Conservation (phyloP, 2,797 vertebrate genomes). For the Bucorvus abyssinicus region DNA sequence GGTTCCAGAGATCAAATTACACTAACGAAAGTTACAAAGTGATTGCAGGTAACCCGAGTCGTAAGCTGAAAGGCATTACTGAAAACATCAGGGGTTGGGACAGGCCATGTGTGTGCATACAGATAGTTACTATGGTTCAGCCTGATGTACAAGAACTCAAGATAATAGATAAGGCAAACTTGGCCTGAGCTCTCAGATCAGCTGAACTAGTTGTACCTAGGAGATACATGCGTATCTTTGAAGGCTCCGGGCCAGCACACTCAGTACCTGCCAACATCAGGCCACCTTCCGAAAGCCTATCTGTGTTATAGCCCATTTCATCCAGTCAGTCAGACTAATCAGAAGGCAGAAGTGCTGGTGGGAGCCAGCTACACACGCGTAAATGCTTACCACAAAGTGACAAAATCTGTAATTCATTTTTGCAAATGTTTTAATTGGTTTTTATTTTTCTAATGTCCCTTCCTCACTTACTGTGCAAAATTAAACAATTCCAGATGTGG, state of each 20-base stretch:
- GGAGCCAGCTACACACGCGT: neutral
- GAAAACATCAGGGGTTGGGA: neutral
- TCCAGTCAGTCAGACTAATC: neutral
- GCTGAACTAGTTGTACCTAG: neutral
- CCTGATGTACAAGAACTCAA: neutral
- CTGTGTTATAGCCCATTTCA: neutral
- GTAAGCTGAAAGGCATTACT: neutral
- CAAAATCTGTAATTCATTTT: neutral
- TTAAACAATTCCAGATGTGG: neutral
- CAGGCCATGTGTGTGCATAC: rapidly evolving
- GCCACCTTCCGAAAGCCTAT: neutral
- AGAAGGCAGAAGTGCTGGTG: neutral
- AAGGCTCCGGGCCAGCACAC: neutral
- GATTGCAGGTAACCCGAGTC: neutral
- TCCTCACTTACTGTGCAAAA: neutral
- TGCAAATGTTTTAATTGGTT: neutral
- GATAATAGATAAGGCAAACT: neutral
- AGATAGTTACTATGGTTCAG: neutral
- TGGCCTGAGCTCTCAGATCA: neutral
- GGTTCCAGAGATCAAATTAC: neutral
- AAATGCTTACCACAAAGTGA: neutral
- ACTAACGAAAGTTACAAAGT: neutral
- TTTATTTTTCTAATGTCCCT: neutral
- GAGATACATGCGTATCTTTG: neutral
- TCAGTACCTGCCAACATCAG: neutral